A percentile compares a stretch with the other conserved stretches of the same genome.
These are phyloP conservation scores for Linyphia triangularis DNA, from an alignment of 2,888 invertebrate species.

Conservation along the genomic window DNA sequence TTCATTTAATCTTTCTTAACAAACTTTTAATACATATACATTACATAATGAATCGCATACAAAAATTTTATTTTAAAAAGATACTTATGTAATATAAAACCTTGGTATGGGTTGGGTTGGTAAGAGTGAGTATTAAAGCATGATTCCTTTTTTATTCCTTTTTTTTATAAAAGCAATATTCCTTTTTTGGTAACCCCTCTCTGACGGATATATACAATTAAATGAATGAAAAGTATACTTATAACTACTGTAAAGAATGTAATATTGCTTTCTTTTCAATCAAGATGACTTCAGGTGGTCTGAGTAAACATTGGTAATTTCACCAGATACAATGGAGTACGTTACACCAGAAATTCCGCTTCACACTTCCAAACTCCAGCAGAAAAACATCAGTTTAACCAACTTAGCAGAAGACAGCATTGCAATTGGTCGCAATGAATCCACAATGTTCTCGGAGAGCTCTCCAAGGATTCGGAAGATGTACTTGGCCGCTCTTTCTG, in stretches of 20 bases:
- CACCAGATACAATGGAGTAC: not conserved
- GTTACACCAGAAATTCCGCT: not conserved
- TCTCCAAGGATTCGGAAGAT: slow-evolving; percentile 25
- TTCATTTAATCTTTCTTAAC: too few species aligned
- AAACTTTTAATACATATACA: too few species aligned
- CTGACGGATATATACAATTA: too few species aligned
- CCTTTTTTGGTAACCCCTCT: too few species aligned
- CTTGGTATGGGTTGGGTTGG: not conserved
- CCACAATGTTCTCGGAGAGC: not conserved
- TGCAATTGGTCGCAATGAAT: not conserved
- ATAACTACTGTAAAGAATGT: not conserved
- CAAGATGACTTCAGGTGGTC: not conserved
- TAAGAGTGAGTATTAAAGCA: not conserved
- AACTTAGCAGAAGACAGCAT: not conserved
- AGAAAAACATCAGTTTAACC: not conserved
- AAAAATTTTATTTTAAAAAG: too few species aligned
- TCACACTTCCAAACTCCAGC: not conserved
- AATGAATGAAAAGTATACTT: not conserved
- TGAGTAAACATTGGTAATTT: not conserved
- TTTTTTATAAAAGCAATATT: too few species aligned
- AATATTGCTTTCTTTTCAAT: not conserved
- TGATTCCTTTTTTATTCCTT: too few species aligned
- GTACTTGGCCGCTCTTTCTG: slow-evolving; percentile 68
- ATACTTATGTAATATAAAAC: too few species aligned
- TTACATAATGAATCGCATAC: too few species aligned